Evolutionary conservation across 2,888 invertebrate species (phyloP), one percentile per base, ranked within the genome.

Genomic region (Hipparchia semele): DNA sequence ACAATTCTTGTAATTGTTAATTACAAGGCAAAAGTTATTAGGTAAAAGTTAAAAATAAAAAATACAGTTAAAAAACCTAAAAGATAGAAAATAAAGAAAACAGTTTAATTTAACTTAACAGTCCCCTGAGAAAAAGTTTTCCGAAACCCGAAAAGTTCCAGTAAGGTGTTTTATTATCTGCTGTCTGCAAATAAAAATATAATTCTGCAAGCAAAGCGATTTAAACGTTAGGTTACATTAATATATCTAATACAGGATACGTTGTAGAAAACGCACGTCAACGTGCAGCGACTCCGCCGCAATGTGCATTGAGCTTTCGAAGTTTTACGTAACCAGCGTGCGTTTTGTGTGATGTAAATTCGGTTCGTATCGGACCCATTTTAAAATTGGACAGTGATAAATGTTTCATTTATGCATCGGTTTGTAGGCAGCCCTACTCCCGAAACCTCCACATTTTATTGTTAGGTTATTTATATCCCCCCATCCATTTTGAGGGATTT

Each of bases 331-430:
- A 53, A 67, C 46, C 53, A 53, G 51, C 53, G 69, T 69, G n/a
- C 51, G 68, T 51, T 39, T 39, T 53, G 33, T 53, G 60, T 69
- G 61, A 69, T 53, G 59, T 84, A 86, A 84, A 83, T 85, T 83
- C 81, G 84, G 83, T 82, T 80, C 80, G 77, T 76, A 80, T 74
- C 76, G 77, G 80, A 77, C 82, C 82, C 83, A 83, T 84, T 84
- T 84, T 85, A 81, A 84, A 87, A 77, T 84, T 80, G 81, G 92
- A 91, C 92, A 89, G 82, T 90, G 91, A 92, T 90, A 88, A 92
- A 92, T 92, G 90, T 88, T 89, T 87, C 88, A 91, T 90, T 90
- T 88, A 88, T 69, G 61, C 61, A 61, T 89, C 84, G 86, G 81
- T 80, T 85, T 84, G 83, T 84, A 84, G 80, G 81, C 80, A 78